Conservation (phyloP, 2,888 invertebrate species). For the Drosophila borborema region DNA sequence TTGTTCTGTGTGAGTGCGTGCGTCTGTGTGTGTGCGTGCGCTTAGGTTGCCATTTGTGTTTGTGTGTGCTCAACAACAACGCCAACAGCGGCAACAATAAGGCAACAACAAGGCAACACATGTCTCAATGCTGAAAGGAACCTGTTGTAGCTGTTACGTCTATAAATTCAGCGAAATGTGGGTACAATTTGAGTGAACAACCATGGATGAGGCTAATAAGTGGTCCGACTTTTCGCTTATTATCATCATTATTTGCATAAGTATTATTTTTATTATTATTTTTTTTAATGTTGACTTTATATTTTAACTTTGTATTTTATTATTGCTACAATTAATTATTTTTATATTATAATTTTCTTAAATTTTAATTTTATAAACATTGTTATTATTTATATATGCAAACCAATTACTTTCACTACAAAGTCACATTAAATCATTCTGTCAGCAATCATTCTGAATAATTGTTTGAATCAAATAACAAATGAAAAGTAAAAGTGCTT, state of each 20-base stretch:
- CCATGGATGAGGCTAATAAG: slow-evolving; percentile 11
- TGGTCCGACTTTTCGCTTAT: background rate
- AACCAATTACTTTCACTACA: background rate
- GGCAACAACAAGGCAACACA: slow-evolving; percentile 47
- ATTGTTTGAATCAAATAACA: background rate
- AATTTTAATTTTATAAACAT: background rate
- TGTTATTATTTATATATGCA: background rate
- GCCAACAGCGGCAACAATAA: slow-evolving; percentile 18
- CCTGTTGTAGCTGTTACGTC: slow-evolving; percentile 64
- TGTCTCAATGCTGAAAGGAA: slow-evolving; percentile 56
- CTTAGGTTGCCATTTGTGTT: background rate
- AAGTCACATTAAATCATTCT: background rate
- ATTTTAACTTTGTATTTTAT: background rate
- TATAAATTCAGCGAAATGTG: slow-evolving; percentile 35
- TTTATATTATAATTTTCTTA: background rate
- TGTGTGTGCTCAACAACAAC: background rate
- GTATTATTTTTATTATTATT: background rate
- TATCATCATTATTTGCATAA: background rate
- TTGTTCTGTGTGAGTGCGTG: slow-evolving; percentile 18
- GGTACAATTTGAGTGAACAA: background rate
- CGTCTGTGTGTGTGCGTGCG: slow-evolving; percentile 7
- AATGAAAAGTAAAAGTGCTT: background rate
- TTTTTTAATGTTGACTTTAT: background rate
- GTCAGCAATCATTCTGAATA: background rate
- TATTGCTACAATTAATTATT: background rate